These are phyloP conservation scores for Erpornis zantholeuca DNA, from an alignment of 2,113 vertebrate species.

Conservation along the genomic window DNA sequence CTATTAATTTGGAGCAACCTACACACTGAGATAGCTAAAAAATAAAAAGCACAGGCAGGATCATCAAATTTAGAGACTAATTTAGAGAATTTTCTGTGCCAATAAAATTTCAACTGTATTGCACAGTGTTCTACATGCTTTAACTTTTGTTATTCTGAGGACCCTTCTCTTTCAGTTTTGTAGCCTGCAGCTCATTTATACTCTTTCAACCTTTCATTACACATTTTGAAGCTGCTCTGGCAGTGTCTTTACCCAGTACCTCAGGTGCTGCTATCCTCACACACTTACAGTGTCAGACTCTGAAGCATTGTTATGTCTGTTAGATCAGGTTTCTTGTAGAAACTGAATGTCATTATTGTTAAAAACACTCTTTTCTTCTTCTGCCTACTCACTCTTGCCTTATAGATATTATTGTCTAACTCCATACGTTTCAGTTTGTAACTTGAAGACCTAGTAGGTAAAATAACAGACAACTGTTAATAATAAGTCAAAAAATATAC, in stretches of 20 bases:
- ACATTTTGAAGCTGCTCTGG: neutral
- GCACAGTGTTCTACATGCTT: neutral
- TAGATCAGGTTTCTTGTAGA: neutral
- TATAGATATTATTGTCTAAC: neutral
- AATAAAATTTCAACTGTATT: neutral
- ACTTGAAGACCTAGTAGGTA: neutral
- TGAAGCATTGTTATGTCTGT: neutral
- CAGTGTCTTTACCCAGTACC: neutral
- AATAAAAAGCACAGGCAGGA: neutral
- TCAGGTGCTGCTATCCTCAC: neutral
- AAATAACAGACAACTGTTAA: neutral
- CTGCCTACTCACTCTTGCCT: neutral
- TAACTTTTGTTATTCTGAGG: neutral
- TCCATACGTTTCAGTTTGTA: neutral
- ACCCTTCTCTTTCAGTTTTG: neutral
- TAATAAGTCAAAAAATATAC: neutral
- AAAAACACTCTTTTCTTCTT: neutral
- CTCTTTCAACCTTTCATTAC: neutral
- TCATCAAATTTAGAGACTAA: neutral
- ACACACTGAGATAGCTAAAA: neutral
- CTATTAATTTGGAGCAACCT: neutral
- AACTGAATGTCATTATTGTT: neutral
- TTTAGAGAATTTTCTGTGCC: neutral
- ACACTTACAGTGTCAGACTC: neutral
- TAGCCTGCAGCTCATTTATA: neutral